A percentile compares a stretch with the other conserved stretches of the same genome.
Evolutionary conservation across 1,140 invertebrate genomes (phyloP).

Genomic region (Diploscapter pachys): DNA sequence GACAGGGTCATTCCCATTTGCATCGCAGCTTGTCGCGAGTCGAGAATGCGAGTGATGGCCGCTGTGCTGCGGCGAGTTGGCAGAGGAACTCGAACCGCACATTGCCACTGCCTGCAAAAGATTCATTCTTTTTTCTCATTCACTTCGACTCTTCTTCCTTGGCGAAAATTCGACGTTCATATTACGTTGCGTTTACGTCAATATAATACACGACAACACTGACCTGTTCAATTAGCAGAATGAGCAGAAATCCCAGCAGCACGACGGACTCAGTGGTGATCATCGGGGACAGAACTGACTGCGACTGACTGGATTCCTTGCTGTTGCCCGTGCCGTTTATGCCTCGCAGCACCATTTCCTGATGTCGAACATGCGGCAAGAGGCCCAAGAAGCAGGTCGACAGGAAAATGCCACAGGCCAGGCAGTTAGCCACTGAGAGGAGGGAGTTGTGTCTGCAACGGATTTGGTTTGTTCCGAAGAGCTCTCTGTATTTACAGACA

Average conservation of each 20-base stretch:
- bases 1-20: conserved; percentile 11
- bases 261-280: conserved; percentile 26
- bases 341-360: conserved; percentile 27
- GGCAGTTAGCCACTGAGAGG: conserved; percentile 58
- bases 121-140: not conserved
- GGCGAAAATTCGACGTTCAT: no score
- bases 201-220: not conserved
- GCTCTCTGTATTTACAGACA: no score
- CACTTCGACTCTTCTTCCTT: not conserved
- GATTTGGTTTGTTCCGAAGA: no score
- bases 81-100: not conserved
- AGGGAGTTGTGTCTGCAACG: conserved; percentile 23
- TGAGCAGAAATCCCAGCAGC: conserved; percentile 37
- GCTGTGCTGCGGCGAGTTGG: not conserved
- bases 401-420: conserved; percentile 60
- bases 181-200: no score
- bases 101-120: conserved; percentile 3
- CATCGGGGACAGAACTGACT: not conserved
- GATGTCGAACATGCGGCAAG: conserved; percentile 58
- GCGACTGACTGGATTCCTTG: no score
- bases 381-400: conserved; percentile 60
- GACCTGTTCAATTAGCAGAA: conserved; percentile 39
- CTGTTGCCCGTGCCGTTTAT: no score
- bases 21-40: conserved; percentile 5
- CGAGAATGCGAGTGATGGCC: conserved; percentile 9